phyloP scores from a whole-genome alignment of 30 jellyfish, hydroid and myxozoan species.

The Mastigias papua region DNA sequence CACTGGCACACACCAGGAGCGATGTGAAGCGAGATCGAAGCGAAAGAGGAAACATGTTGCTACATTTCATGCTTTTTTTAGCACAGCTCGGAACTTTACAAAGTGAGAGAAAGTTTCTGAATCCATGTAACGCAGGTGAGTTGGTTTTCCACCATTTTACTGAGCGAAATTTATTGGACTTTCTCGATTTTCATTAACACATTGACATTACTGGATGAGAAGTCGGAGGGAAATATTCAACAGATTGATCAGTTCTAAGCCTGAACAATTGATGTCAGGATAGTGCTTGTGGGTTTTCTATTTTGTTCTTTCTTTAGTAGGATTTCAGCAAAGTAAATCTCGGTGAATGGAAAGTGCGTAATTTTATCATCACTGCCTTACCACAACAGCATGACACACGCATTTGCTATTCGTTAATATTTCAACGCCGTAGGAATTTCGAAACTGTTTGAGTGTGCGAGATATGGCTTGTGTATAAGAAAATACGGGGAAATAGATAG shows the following conservation, averaged over 20 bases:
- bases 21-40: not conserved
- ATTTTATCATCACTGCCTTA: not conserved
- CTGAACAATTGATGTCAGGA: conserved; percentile 20
- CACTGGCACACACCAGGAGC: not conserved
- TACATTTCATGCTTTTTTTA: not conserved
- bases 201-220: not conserved
- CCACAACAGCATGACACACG: not conserved
- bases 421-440: not conserved
- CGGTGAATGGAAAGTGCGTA: not conserved
- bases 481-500: no score
- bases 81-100: conserved; percentile 4
- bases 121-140: conserved; percentile 76
- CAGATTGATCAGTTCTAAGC: not conserved
- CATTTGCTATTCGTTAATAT: not conserved
- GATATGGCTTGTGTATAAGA: no score
- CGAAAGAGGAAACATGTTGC: conserved; percentile 1
- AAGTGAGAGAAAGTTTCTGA: conserved; percentile 10
- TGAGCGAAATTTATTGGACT: not conserved
- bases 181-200: not conserved
- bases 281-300: conserved; percentile 3
- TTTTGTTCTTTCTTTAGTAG: not conserved
- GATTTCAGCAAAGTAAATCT: not conserved
- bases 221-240: conserved; percentile 2
- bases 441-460: not conserved
- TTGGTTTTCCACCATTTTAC: not conserved